Evolutionary conservation across 2,797 vertebrate genomes (phyloP).

Genomic region (Takifugu rubripes): DNA sequence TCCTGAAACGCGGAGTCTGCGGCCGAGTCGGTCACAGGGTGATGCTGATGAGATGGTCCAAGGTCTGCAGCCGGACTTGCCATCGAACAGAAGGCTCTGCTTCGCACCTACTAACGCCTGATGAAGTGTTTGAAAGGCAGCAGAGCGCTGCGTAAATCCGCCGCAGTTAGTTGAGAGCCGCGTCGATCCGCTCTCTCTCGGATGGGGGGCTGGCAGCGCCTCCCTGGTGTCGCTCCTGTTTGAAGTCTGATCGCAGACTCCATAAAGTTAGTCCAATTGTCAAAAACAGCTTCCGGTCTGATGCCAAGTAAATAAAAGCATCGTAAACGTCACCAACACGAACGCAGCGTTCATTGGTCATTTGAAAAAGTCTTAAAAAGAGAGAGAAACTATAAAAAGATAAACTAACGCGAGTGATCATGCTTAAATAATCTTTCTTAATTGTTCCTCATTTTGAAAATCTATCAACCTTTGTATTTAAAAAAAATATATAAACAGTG

Average conservation of each 20-base stretch:
- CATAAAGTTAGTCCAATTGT: constrained; percentile 1
- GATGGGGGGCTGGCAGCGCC: constrained; percentile 37
- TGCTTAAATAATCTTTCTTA: no score
- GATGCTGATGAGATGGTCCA: constrained; percentile 78
- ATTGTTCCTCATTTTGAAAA: no score
- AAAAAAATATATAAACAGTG: no score
- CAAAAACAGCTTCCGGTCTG: constrained; percentile 9
- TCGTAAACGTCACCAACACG: no score
- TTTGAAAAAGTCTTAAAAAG: no score
- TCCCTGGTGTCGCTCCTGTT: constrained; percentile 35
- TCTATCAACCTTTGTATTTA: no score
- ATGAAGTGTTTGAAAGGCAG: constrained; percentile 4
- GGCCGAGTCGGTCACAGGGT: constrained; percentile 61
- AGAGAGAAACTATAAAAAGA: no score
- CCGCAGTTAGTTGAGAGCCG: background rate
- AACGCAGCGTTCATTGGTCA: background rate
- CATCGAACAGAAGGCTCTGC: constrained; percentile 71
- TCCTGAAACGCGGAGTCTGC: constrained; percentile 83
- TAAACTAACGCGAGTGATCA: no score
- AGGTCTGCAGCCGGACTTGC: constrained; percentile 82
- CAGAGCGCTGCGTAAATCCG: constrained; percentile 33
- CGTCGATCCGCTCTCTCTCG: constrained; percentile 4
- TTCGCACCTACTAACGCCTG: constrained; percentile 19
- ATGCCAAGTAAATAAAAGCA: constrained; percentile 24
- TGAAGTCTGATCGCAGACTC: constrained; percentile 23